Percentiles rank a stretch among this genome's conserved stretches.
These are phyloP conservation scores for Aphelinus atriplicis DNA, from an alignment of 1,140 invertebrate genomes.

Conservation along the genomic window DNA sequence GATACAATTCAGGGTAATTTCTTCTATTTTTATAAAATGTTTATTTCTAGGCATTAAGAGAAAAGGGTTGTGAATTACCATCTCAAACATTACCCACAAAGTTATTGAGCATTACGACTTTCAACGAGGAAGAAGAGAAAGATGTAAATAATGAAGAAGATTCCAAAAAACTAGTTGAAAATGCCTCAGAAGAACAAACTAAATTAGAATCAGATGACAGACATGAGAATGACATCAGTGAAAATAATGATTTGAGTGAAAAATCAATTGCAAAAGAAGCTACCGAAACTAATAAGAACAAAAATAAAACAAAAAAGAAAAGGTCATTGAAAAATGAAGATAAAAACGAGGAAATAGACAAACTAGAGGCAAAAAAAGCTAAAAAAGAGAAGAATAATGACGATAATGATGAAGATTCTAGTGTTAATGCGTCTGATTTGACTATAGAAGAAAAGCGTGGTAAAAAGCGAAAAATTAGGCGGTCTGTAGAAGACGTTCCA, in stretches of 20 bases:
- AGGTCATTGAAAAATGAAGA: not conserved
- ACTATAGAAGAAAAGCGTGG: slow-evolving; percentile 22
- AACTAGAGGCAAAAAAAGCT: slow-evolving; percentile 37
- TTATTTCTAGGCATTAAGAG: slow-evolving; percentile 71
- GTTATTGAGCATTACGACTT: slow-evolving; percentile 72
- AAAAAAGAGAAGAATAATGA: slow-evolving; percentile 5
- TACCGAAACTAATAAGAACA: slow-evolving; percentile 23
- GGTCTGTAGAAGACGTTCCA: slow-evolving; percentile 10
- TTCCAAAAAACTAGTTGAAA: slow-evolving; percentile 5
- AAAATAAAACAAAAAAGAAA: slow-evolving; percentile 25
- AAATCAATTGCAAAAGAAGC: slow-evolving; percentile 19
- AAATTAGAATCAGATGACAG: no score
- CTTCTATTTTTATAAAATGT: not conserved
- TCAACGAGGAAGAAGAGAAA: slow-evolving; percentile 57
- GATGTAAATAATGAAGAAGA: slow-evolving; percentile 39
- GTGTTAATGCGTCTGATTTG: slow-evolving; percentile 16
- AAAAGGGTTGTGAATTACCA: slow-evolving; percentile 76
- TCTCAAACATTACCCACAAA: slow-evolving; percentile 74
- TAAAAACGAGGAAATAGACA: slow-evolving; percentile 1
- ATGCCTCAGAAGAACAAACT: not conserved
- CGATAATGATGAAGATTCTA: slow-evolving; percentile 21
- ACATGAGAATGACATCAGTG: not conserved
- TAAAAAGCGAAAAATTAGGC: slow-evolving; percentile 23
- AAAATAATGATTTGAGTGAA: not conserved
- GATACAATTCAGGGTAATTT: not conserved